Conservation (phyloP, 2,888 invertebrate genomes). For the Sinopyrophorus schimmeli region DNA sequence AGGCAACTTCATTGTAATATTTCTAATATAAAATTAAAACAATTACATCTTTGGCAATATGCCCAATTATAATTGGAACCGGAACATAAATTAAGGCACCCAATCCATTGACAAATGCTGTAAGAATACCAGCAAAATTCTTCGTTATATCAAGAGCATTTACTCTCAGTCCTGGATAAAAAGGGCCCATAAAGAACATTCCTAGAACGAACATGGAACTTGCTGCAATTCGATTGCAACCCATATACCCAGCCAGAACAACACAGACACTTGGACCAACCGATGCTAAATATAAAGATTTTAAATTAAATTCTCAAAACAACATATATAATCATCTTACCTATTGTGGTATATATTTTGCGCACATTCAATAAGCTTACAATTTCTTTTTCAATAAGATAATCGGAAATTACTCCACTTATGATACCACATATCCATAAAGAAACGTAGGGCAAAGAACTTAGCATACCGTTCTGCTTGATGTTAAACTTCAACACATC, state of each 20-base stretch:
- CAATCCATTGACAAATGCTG: conserved; percentile 64
- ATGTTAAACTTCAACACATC: conserved; percentile 68
- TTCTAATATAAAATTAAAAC: too few relatives aligned
- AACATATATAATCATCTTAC: conserved; percentile 50
- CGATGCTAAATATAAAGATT: conserved; percentile 7
- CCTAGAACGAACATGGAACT: conserved; percentile 9
- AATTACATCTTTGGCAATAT: conserved; percentile 10
- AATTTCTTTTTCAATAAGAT: conserved; percentile 61
- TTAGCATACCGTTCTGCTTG: conserved; percentile 63
- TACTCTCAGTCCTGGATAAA: conserved; percentile 67
- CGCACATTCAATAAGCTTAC: conserved; percentile 61
- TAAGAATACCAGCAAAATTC: conserved; percentile 64
- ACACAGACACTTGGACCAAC: conserved; percentile 7
- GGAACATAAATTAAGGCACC: conserved; percentile 61
- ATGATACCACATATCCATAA: conserved; percentile 67
- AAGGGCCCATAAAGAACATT: conserved; percentile 61
- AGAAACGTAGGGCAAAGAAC: conserved; percentile 65
- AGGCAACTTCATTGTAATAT: too few relatives aligned
- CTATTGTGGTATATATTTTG: conserved; percentile 69
- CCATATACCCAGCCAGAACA: conserved; percentile 11
- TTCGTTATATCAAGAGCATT: conserved; percentile 66
- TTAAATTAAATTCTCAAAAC: background rate
- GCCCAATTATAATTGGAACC: conserved; percentile 59
- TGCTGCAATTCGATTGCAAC: conserved; percentile 8
- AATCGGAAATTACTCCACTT: conserved; percentile 69